A percentile compares a stretch with the other conserved stretches of the same genome.
phyloP scores from a whole-genome alignment of 2,113 vertebrate species.

The Coturnix japonica region DNA sequence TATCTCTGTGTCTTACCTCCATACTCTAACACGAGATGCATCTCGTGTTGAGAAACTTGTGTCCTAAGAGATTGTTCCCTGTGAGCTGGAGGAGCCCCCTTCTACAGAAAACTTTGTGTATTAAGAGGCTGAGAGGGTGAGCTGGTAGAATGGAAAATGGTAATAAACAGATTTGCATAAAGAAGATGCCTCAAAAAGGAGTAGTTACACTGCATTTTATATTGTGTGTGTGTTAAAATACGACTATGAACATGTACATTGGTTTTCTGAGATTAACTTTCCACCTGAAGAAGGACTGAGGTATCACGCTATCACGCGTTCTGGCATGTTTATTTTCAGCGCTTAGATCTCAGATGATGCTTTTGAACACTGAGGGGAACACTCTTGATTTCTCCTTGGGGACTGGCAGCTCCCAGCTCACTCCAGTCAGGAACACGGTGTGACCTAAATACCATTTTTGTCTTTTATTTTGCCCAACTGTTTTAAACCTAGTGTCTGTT shows the following conservation, averaged over 20 bases:
- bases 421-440: not conserved
- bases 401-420: not conserved
- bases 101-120: not conserved
- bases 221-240: not conserved
- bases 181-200: not conserved
- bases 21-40: not conserved
- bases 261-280: not conserved
- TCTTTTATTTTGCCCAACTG: not conserved
- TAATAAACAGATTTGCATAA: not conserved
- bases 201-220: not conserved
- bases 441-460: constrained; percentile 4
- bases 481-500: not conserved
- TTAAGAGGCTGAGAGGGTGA: not conserved
- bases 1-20: not conserved
- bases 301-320: not conserved
- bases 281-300: not conserved
- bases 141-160: not conserved
- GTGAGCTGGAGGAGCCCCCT: not conserved
- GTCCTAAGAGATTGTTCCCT: not conserved
- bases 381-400: not conserved
- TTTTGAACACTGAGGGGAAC: not conserved
- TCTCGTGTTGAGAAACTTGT: not conserved
- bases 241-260: not conserved
- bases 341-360: not conserved
- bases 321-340: not conserved